A percentile compares a stretch with the other conserved stretches of the same genome.
These are phyloP conservation scores for Drosophila albomicans DNA, from an alignment of 1,140 invertebrate species.

Conservation along the genomic window DNA sequence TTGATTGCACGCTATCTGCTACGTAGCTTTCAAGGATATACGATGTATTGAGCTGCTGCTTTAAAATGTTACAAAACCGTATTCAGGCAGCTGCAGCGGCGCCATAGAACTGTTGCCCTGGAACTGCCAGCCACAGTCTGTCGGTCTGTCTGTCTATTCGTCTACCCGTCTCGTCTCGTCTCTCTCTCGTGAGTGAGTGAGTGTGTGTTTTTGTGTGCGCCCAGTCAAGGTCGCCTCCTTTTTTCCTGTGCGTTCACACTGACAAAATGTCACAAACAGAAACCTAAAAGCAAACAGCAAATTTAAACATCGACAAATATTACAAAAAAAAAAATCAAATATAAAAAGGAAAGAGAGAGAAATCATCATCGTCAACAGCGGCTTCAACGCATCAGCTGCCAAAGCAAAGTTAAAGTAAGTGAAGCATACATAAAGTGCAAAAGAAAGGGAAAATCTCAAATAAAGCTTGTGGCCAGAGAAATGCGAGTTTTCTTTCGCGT, in stretches of 20 bases:
- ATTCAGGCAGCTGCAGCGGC: slow-evolving; percentile 28
- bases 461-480: slow-evolving; percentile 11
- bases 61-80: slow-evolving; percentile 44
- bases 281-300: slow-evolving; percentile 48
- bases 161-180: neutral
- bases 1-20: slow-evolving; percentile 63
- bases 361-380: slow-evolving; percentile 28
- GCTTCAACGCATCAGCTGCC: slow-evolving; percentile 25
- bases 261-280: slow-evolving; percentile 68
- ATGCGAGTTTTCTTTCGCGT: slow-evolving; percentile 43
- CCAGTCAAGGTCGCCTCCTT: slow-evolving; percentile 66
- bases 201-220: slow-evolving; percentile 46
- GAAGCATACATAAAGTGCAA: slow-evolving; percentile 4
- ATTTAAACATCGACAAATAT: slow-evolving; percentile 23
- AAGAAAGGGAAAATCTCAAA: slow-evolving; percentile 13
- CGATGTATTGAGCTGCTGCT: slow-evolving; percentile 25
- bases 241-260: slow-evolving; percentile 34
- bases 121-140: slow-evolving; percentile 5
- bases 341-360: slow-evolving; percentile 17
- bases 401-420: slow-evolving; percentile 71
- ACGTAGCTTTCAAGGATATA: slow-evolving; percentile 41
- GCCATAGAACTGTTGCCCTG: slow-evolving; percentile 44
- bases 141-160: neutral
- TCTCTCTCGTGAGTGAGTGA: slow-evolving; percentile 10
- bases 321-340: slow-evolving; percentile 24